Evolutionary conservation across 2,888 invertebrate species (phyloP), one percentile per base, ranked within the genome.

Genomic region (Polydesmus complanatus): DNA sequence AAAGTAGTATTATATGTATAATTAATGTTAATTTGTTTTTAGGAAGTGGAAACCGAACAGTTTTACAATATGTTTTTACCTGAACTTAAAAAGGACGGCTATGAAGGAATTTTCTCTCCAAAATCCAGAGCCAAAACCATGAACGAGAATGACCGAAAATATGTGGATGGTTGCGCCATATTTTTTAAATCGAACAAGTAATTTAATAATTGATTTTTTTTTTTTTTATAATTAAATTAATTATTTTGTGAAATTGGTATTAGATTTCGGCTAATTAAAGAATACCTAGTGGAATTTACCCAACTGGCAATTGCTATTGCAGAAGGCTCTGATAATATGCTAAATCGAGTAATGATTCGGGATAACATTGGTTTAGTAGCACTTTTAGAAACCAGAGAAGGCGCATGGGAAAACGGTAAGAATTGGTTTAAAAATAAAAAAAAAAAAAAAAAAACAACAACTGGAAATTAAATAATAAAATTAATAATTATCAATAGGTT

Each of bases 41-140:
- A 97, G 84, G 98, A 98, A 78, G 95, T 98, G 64, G 97, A 98
- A 77, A 97, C 96, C 69, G 96, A 97, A 75, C 96, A 98, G 78
- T 98, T 94, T 79, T 92, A 92, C 77, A 86, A 89, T 74, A 94
- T 90, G 77, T 98, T 98, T 78, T 78, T 90, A 71, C 95, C 95
- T 0, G 95, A 97, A 75, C 78, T 98, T 64, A 90, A 92, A 73
- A 81, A 83, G 67, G 88, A 90, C 70, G 92, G 94, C 18, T 80
- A 79, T 64, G 72, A 89, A 68, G 97, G 97, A 26, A 95, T 98
- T 67, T 97, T 96, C 77, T 92, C 94, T 47, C 95, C 97, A 0
- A 98, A 98, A 76, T 95, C 96, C 1, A 82, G 98, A 62, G 97
- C 97, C 55, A 94, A 96, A 75, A 97, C 96, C 62, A 98, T 98